These are phyloP conservation scores for Takifugu bimaculatus DNA, from an alignment of 2,113 vertebrate genomes.

Conservation along the genomic window DNA sequence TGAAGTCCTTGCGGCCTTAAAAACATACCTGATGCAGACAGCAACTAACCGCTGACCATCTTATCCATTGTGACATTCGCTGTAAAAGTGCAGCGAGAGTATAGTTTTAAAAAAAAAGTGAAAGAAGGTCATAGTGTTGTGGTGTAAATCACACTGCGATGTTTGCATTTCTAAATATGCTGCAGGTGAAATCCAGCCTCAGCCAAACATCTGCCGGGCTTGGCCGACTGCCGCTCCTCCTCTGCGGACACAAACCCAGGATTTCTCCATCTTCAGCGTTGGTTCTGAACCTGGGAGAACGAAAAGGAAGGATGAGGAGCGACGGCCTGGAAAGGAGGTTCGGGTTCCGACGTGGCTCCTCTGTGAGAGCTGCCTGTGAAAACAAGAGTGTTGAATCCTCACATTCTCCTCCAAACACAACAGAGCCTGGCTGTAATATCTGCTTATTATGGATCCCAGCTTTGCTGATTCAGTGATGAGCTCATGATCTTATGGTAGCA, in stretches of 20 bases:
- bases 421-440: slow-evolving; percentile 48
- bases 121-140: background rate
- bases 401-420: slow-evolving; percentile 55
- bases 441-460: slow-evolving; percentile 49
- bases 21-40: no score
- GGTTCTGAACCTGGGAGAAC: slow-evolving; percentile 30
- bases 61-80: no score
- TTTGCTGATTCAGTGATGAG: slow-evolving; percentile 61
- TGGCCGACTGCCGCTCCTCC: slow-evolving; percentile 39
- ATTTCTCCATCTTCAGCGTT: slow-evolving; percentile 28
- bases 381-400: slow-evolving; percentile 32
- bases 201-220: slow-evolving; percentile 56
- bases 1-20: no score
- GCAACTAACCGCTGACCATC: no score
- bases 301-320: slow-evolving; percentile 11
- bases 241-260: slow-evolving; percentile 22
- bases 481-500: slow-evolving; percentile 53
- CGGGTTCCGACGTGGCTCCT: no score
- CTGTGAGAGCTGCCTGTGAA: slow-evolving; percentile 27
- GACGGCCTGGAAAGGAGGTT: background rate
- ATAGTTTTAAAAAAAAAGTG: background rate
- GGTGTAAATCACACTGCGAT: slow-evolving; percentile 30
- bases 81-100: background rate
- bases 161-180: slow-evolving; percentile 29
- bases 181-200: slow-evolving; percentile 30